Conservation (phyloP, 2,113 vertebrate species). For the Podarcis muralis region DNA sequence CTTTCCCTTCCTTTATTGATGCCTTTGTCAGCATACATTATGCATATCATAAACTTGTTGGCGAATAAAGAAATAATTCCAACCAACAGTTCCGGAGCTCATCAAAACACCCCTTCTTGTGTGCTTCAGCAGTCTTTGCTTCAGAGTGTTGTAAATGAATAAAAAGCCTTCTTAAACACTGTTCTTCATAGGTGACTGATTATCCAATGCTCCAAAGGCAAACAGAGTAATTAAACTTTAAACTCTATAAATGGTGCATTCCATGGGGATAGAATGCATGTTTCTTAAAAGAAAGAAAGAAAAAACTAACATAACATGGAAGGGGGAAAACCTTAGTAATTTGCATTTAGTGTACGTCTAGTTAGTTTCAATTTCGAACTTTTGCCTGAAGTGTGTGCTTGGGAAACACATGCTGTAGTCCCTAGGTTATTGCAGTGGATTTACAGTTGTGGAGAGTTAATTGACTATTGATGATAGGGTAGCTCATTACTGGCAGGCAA, state of each 20-base stretch:
- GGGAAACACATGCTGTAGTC: constrained; percentile 36
- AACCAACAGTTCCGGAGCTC: constrained; percentile 48
- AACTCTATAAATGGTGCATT: constrained; percentile 67
- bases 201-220: constrained; percentile 69
- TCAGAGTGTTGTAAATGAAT: constrained; percentile 63
- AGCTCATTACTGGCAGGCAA: constrained; percentile 43
- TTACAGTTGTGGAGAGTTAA: constrained; percentile 48
- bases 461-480: constrained; percentile 42
- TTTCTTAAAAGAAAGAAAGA: neutral
- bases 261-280: constrained; percentile 56
- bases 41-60: neutral
- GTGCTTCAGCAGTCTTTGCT: constrained; percentile 52
- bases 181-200: constrained; percentile 69
- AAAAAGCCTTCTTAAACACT: constrained; percentile 54
- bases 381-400: constrained; percentile 47
- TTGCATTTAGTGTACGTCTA: constrained; percentile 61
- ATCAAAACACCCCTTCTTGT: constrained; percentile 55
- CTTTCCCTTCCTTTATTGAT: neutral
- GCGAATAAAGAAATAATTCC: constrained; percentile 57
- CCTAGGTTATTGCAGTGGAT: constrained; percentile 42
- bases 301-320: neutral
- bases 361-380: constrained; percentile 58
- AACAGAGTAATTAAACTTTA: constrained; percentile 72
- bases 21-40: neutral
- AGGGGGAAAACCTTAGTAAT: constrained; percentile 41